Base-by-base conservation (phyloP, 1,140 invertebrate genomes). In the Amphibalanus amphitrite region DNA sequence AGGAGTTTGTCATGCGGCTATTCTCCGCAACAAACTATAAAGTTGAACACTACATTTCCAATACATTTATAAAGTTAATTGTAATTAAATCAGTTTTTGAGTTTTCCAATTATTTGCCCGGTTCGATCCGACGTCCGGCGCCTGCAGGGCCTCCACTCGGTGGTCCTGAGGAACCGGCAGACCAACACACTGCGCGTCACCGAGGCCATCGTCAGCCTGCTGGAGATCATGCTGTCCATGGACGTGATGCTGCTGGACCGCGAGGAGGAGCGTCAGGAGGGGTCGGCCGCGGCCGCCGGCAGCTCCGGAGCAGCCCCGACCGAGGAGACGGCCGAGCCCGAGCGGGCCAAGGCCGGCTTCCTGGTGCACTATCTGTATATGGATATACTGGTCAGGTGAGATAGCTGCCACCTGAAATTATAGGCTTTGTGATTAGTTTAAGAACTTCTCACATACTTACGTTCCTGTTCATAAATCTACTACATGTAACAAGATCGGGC, bases 201-300 rank as follows among this genome's bases (percentile, higher is more conserved):
- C 79, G 93, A 96, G 80, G 89, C 89, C 6, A 89, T 96, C 73
- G 80, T 97, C 0, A 95, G 95, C 77, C 82, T 97, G 38, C 84
- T 95, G 1, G 93, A 95, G 77, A 84, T 93, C 0, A 79, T 97
- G 0, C 86, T 97, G 78, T 92, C 95, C 75, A 86, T 96, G 80
- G 91, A 91, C 4, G 87, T 95, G 13, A 77, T 84, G 64, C 78
- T 81, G 69, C 77, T 67, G 3, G 65, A 72, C 28, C 71, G 74
- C 40, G 68, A 69, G 4, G 30, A 69, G 17, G 38, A 47, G 23
- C 69, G 38, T 70, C 72, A 68, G 67, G 69, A 30, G 28, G 69
- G 71, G 28, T 68, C 70, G 20, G 33, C 68, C 23, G 64, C 30
- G 8, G 71, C 72, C 28, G 30, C 67, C 20, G 72, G 64, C 71